Conservation (phyloP, 2,113 vertebrate species). For the Calypte anna region DNA sequence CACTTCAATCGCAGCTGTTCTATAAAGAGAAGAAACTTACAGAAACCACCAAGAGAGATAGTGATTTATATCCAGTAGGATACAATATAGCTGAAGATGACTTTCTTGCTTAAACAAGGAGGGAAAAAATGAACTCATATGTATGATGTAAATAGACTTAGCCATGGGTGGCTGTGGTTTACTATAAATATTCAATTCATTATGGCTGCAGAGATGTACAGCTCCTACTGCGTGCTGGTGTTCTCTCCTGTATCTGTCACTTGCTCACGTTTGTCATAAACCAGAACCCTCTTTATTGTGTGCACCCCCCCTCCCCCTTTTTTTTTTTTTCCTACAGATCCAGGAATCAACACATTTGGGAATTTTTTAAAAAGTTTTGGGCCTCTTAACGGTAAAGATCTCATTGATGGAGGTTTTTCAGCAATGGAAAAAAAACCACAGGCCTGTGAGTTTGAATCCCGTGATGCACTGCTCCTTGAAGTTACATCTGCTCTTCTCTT, state of each 20-base stretch:
- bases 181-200: slow-evolving; percentile 66
- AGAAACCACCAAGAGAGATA: slow-evolving; percentile 70
- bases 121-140: slow-evolving; percentile 70
- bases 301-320: rapidly evolving
- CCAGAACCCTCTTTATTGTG: slow-evolving; percentile 44
- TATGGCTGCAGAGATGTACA: slow-evolving; percentile 46
- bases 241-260: slow-evolving; percentile 38
- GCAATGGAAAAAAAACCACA: slow-evolving; percentile 56
- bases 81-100: slow-evolving; percentile 69
- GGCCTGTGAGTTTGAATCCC: slow-evolving; percentile 86
- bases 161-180: slow-evolving; percentile 66
- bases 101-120: slow-evolving; percentile 78
- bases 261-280: slow-evolving; percentile 58
- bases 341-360: slow-evolving; percentile 52
- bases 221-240: slow-evolving; percentile 48
- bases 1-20: slow-evolving; percentile 69
- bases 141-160: slow-evolving; percentile 75
- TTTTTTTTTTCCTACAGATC: not conserved
- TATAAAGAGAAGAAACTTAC: slow-evolving; percentile 64
- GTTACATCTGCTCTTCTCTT: slow-evolving; percentile 98
- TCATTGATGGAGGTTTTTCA: slow-evolving; percentile 68
- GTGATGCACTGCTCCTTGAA: slow-evolving; percentile 94
- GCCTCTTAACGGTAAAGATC: slow-evolving; percentile 61
- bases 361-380: slow-evolving; percentile 30
- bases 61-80: slow-evolving; percentile 75